phyloP scores from a whole-genome alignment of 1,140 invertebrate genomes.

The Triops longicaudatus region DNA sequence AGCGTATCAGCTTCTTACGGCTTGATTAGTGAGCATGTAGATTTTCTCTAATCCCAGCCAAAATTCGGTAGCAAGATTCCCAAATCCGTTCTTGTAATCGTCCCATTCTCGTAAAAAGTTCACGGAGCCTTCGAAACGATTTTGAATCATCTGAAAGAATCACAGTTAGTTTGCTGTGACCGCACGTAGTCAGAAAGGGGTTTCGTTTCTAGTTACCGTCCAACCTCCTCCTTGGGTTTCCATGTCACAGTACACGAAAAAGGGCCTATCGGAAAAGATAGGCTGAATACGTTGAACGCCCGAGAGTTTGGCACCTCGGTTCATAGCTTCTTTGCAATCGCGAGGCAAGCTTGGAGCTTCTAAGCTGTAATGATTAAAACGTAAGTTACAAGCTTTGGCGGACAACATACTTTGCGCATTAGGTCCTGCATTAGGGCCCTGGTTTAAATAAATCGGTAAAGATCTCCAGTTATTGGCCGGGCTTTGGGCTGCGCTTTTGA shows the following conservation, averaged over 20 bases:
- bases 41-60: constrained; percentile 54
- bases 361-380: background rate
- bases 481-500: constrained; percentile 17
- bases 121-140: constrained; percentile 50
- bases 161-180: constrained; percentile 1
- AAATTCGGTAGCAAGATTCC: constrained; percentile 53
- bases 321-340: constrained; percentile 36
- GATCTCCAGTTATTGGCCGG: background rate
- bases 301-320: constrained; percentile 32
- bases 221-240: constrained; percentile 82
- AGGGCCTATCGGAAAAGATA: constrained; percentile 38
- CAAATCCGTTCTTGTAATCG: constrained; percentile 59
- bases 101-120: constrained; percentile 54
- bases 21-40: constrained; percentile 47
- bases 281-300: constrained; percentile 41
- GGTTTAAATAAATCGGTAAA: background rate
- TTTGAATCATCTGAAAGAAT: constrained; percentile 45
- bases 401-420: background rate
- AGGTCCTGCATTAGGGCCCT: background rate
- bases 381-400: no score
- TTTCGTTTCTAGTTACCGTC: constrained; percentile 61
- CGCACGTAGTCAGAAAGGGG: no score
- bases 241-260: constrained; percentile 80
- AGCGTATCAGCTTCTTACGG: no score
- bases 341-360: constrained; percentile 30